These are phyloP conservation scores for Suillia variegata DNA, from an alignment of 2,888 invertebrate genomes.

Conservation along the genomic window DNA sequence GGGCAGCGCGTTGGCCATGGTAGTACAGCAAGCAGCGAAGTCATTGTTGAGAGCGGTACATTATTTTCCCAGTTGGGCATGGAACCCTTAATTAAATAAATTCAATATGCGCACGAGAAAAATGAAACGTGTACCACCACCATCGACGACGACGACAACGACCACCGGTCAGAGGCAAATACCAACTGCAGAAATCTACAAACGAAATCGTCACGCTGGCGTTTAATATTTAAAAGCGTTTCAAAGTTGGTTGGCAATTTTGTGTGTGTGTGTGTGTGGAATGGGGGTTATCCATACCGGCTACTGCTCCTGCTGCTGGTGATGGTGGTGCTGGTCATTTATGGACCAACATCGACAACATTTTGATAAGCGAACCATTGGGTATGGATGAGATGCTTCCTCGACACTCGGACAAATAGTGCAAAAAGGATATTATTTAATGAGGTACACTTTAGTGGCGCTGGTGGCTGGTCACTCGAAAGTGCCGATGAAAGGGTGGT, in stretches of 20 bases:
- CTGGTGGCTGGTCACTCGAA: background rate
- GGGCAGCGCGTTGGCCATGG: background rate
- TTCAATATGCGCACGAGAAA: slow-evolving; percentile 53
- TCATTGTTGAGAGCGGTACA: too few relatives aligned
- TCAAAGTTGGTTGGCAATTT: slow-evolving; percentile 34
- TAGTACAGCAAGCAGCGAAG: background rate
- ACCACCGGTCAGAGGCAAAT: too few relatives aligned
- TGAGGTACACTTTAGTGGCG: slow-evolving; percentile 49
- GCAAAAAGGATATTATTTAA: slow-evolving; percentile 55
- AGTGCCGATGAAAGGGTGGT: background rate
- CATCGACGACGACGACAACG: too few relatives aligned
- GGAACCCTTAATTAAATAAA: slow-evolving; percentile 59
- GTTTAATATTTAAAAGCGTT: slow-evolving; percentile 59
- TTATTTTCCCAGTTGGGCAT: slow-evolving; percentile 27
- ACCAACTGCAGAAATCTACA: slow-evolving; percentile 20
- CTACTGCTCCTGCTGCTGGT: too few relatives aligned
- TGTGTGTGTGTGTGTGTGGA: slow-evolving; percentile 18
- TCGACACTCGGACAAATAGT: background rate
- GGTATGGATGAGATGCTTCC: background rate
- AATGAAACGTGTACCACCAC: too few relatives aligned
- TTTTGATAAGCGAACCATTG: slow-evolving; percentile 43
- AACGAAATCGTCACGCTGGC: slow-evolving; percentile 54
- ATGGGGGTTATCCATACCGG: slow-evolving; percentile 6
- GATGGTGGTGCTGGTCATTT: slow-evolving; percentile 36
- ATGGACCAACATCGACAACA: slow-evolving; percentile 45